Base-by-base conservation (phyloP, 37 sponge, comb jelly and placozoan genomes). In the Tethya wilhelma region DNA sequence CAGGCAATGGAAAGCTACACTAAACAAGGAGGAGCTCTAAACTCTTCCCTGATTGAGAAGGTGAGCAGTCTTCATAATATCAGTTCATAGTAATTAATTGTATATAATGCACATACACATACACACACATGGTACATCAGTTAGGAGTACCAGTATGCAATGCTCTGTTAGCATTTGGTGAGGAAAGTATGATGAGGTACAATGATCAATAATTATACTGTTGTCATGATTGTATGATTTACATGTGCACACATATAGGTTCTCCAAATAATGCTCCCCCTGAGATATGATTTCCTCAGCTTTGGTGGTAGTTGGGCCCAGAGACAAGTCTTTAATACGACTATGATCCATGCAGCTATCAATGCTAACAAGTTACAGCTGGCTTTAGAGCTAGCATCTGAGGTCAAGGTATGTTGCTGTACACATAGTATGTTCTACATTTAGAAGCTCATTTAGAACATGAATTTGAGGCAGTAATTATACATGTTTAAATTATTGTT, bases 271-370 rank as follows among this genome's bases (percentile, higher is more conserved):
- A 37, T 94, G 75, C 63, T 94, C 17, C 94, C 94, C 37, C 66
- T 86, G 56, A 60, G 88, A 26, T 83, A 86, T 45, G 72, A 90
- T 67, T 49, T 87, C 44, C 41, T 49, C 26, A 29, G 46, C 9
- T 12, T 94, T 22, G 94, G 94, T 22, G 90, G 94, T 26, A 94
- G 94, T 56, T 90, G 88, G 88, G 94, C 91, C 38, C 94, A 94
- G 84, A 82, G 94, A 79, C 94, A 94, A 38, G 91, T 90, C 29
- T 81, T 94, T 66, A 57, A 62, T 31, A 22, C 83, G 56, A 94
- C 94, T 40, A 57, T 89, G 43, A 86, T 94, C 56, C 78, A 90
- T 32, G 94, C 94, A 59, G 94, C 94, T 65, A 82, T 87, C n/a
- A n/a, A n/a, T n/a, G n/a, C 45, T 74, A 78, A 83, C 43, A 23